Percentiles rank a stretch among this genome's conserved stretches.
phyloP scores from a whole-genome alignment of 1,140 invertebrate genomes.

The Trialeurodes vaporariorum region DNA sequence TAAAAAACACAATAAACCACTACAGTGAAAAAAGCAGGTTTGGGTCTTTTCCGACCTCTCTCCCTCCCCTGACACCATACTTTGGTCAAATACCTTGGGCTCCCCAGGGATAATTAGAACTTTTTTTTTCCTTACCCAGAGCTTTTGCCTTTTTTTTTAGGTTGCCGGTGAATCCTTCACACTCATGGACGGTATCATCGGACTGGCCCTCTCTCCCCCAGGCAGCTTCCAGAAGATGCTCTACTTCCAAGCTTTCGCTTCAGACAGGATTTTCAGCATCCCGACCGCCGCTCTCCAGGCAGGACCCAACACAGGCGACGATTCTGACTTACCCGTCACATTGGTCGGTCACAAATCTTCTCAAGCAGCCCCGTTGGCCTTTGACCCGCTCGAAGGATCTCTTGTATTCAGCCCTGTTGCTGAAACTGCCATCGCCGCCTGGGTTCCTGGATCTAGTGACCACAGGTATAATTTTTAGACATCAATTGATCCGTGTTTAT shows the following conservation, averaged over 20 bases:
- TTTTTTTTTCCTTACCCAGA: no score
- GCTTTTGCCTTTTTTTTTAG: constrained; percentile 24
- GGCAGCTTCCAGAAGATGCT: constrained; percentile 31
- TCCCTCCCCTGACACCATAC: no score
- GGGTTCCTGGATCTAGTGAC: constrained; percentile 54
- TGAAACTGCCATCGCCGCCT: constrained; percentile 62
- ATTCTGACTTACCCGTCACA: constrained; percentile 51
- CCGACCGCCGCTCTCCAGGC: constrained; percentile 52
- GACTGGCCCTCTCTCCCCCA: constrained; percentile 50
- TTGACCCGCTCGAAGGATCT: constrained; percentile 52
- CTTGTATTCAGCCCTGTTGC: constrained; percentile 59
- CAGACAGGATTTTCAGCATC: constrained; percentile 59
- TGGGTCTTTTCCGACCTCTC: no score
- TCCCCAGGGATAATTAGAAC: no score
- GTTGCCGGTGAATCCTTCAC: constrained; percentile 45
- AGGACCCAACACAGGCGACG: constrained; percentile 47
- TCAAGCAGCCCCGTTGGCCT: constrained; percentile 56
- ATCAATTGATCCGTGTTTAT: not conserved
- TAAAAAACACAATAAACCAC: no score
- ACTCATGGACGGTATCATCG: constrained; percentile 63
- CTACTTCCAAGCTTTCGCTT: constrained; percentile 65
- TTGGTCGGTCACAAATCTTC: constrained; percentile 68
- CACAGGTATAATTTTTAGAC: constrained; percentile 40
- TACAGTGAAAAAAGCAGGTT: no score
- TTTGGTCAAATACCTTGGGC: no score